Percentiles rank a stretch among this genome's conserved stretches.
These are phyloP conservation scores for Mormyrus iriodes DNA, from an alignment of 2,113 vertebrate genomes.

Conservation along the genomic window DNA sequence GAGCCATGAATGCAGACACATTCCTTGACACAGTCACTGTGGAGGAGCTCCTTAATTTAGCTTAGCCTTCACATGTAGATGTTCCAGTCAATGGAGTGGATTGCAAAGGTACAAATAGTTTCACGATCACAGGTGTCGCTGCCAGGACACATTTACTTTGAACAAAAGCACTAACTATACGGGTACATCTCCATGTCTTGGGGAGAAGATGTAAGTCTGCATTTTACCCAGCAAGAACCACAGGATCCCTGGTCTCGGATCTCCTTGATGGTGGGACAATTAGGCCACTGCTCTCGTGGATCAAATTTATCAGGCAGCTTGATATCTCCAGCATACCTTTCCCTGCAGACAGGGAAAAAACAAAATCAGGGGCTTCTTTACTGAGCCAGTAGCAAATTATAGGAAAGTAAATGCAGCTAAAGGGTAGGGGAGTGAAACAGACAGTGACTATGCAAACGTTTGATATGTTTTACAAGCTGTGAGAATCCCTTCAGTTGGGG, in stretches of 20 bases:
- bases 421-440: not conserved
- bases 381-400: not conserved
- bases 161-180: not conserved
- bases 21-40: not conserved
- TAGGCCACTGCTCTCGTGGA: slow-evolving; percentile 76
- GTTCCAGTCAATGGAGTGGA: not conserved
- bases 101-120: not conserved
- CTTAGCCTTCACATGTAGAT: not conserved
- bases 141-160: not conserved
- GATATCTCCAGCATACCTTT: slow-evolving; percentile 57
- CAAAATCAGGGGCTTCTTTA: not conserved
- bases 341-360: slow-evolving; percentile 50
- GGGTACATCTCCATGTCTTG: not conserved
- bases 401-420: not conserved
- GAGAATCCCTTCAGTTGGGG: not conserved
- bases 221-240: slow-evolving; percentile 90
- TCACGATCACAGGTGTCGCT: not conserved
- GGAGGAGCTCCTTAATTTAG: not conserved
- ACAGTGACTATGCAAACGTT: not conserved
- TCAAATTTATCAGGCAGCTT: slow-evolving; percentile 76
- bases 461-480: not conserved
- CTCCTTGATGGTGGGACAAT: slow-evolving; percentile 85
- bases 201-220: not conserved
- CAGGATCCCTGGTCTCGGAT: slow-evolving; percentile 95
- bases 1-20: not conserved